Conservation (phyloP, 1,140 invertebrate species). For the Druon quercuslanigerum region DNA sequence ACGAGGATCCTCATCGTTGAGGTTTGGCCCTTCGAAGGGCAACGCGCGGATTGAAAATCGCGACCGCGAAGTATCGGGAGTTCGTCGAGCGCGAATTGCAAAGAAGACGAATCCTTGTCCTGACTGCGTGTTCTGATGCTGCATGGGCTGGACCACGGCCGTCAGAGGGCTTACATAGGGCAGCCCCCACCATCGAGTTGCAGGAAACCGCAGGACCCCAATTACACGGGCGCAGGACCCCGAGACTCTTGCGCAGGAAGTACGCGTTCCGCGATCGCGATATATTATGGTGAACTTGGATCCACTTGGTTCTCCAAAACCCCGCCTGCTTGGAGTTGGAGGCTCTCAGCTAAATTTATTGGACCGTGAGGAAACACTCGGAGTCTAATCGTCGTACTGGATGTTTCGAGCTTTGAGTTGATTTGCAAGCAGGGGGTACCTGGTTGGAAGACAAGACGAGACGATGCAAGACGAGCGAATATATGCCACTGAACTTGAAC, state of each 20-base stretch:
- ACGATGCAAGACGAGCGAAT: not conserved
- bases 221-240: conserved; percentile 71
- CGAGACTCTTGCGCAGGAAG: conserved; percentile 68
- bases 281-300: conserved; percentile 51
- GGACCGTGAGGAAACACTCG: conserved; percentile 2
- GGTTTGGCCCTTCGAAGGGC: conserved; percentile 35
- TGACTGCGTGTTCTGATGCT: conserved; percentile 68
- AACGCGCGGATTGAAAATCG: conserved; percentile 34
- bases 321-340: too few species aligned
- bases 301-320: conserved; percentile 38
- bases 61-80: conserved; percentile 40
- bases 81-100: conserved; percentile 50
- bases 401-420: conserved; percentile 1
- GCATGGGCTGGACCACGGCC: conserved; percentile 73
- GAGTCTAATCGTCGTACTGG: conserved; percentile 17
- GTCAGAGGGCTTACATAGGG: conserved; percentile 76
- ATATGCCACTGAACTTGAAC: conserved; percentile 24
- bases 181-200: conserved; percentile 68
- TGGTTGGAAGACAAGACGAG: not conserved
- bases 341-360: not conserved
- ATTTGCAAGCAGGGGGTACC: conserved; percentile 20
- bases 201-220: conserved; percentile 70
- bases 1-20: conserved; percentile 45
- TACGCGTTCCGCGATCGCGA: conserved; percentile 44
- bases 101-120: conserved; percentile 63